A percentile compares a stretch with the other conserved stretches of the same genome.
Conservation (phyloP, 2,888 invertebrate genomes). For the Coleophora flavipennella region DNA sequence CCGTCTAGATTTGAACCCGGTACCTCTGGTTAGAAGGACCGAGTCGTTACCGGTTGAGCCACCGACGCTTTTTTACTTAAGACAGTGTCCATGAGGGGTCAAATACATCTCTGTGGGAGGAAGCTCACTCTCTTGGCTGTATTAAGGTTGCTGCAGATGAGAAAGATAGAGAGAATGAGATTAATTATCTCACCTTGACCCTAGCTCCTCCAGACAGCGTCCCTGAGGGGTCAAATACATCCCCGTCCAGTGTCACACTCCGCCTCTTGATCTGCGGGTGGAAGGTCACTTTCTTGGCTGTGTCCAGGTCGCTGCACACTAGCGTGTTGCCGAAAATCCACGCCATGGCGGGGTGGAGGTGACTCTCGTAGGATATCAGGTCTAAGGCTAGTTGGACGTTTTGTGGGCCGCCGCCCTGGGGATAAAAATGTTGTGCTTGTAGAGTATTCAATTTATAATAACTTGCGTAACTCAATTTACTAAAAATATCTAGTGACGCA, state of each 20-base stretch:
- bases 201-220: slow-evolving; percentile 89
- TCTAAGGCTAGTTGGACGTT: slow-evolving; percentile 88
- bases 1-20: no score
- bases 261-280: slow-evolving; percentile 77
- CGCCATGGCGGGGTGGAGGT: slow-evolving; percentile 83
- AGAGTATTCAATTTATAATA: no score
- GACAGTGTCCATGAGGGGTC: no score
- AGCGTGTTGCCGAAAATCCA: slow-evolving; percentile 91
- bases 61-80: no score
- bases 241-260: slow-evolving; percentile 92
- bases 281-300: slow-evolving; percentile 87
- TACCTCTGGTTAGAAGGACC: no score
- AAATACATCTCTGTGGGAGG: no score
- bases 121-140: no score
- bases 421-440: neutral
- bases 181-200: slow-evolving; percentile 54
- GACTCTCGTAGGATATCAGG: slow-evolving; percentile 79
- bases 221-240: slow-evolving; percentile 92
- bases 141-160: no score
- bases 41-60: no score
- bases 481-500: no score
- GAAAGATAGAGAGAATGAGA: no score
- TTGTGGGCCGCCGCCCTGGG: slow-evolving; percentile 75
- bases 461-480: no score
- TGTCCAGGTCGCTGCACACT: slow-evolving; percentile 85